These are phyloP conservation scores for Chroicocephalus ridibundus DNA, from an alignment of 2,113 vertebrate genomes.

Conservation along the genomic window DNA sequence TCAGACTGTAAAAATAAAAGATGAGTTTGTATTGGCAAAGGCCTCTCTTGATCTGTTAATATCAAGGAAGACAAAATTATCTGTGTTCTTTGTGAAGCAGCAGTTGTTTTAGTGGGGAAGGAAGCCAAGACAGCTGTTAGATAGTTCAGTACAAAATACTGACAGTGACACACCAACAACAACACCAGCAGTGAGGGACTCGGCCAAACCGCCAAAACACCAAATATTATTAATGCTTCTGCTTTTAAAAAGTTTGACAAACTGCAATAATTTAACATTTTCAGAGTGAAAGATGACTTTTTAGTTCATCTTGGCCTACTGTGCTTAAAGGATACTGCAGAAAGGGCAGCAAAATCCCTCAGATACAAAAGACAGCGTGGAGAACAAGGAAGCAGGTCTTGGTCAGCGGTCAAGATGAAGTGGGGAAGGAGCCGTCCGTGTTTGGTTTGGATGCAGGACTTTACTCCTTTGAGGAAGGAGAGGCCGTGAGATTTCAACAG, in stretches of 20 bases:
- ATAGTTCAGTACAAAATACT: constrained; percentile 54
- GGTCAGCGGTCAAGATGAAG: background rate
- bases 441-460: constrained; percentile 32
- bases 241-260: constrained; percentile 8
- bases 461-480: constrained; percentile 21
- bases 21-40: constrained; percentile 55
- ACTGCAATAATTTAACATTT: background rate
- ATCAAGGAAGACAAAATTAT: constrained; percentile 64
- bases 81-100: constrained; percentile 62
- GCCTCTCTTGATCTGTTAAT: constrained; percentile 52
- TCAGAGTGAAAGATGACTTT: background rate
- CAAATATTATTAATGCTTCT: constrained; percentile 9
- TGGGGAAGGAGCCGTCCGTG: background rate
- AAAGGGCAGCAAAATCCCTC: background rate
- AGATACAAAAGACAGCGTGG: background rate
- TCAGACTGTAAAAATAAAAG: constrained; percentile 50
- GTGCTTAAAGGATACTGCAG: background rate
- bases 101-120: constrained; percentile 48
- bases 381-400: background rate
- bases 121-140: constrained; percentile 50
- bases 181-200: constrained; percentile 12
- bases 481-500: constrained; percentile 9
- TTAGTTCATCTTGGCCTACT: background rate
- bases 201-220: background rate
- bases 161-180: constrained; percentile 39